Evolutionary conservation across 2,888 invertebrate species (phyloP).

Genomic region (Caenorhabditis macrosperma): DNA sequence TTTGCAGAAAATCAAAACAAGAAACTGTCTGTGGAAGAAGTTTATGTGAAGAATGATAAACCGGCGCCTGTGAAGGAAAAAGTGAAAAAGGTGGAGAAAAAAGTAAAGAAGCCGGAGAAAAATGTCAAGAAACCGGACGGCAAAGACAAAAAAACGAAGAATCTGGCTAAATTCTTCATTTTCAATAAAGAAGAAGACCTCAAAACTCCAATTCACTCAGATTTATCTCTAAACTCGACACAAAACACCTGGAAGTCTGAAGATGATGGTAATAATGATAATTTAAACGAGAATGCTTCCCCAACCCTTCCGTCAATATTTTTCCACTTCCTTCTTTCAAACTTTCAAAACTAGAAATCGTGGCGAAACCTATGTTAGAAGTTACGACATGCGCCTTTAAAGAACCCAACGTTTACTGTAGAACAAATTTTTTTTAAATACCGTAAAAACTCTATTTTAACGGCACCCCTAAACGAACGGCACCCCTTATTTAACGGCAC

Average conservation of each 20-base stretch:
- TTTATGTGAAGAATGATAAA: not conserved
- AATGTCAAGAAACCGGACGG: constrained; percentile 19
- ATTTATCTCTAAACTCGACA: constrained; percentile 27
- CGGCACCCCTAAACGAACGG: too few species aligned
- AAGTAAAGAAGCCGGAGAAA: not conserved
- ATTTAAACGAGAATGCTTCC: not conserved
- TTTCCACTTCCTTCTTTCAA: too few species aligned
- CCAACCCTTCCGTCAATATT: too few species aligned
- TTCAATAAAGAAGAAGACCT: constrained; percentile 34
- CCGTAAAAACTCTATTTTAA: too few species aligned
- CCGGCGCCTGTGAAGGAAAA: not conserved
- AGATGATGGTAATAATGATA: constrained; percentile 4
- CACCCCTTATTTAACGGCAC: too few species aligned
- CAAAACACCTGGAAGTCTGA: constrained; percentile 17
- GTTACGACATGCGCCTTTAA: too few species aligned
- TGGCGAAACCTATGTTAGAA: too few species aligned
- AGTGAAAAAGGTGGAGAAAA: constrained; percentile 8
- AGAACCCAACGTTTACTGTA: too few species aligned
- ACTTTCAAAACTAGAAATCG: too few species aligned
- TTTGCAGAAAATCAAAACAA: not conserved
- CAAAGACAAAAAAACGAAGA: constrained; percentile 31
- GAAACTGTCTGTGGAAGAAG: not conserved
- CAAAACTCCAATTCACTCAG: constrained; percentile 18
- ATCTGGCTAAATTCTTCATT: constrained; percentile 30
- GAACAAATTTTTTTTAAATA: too few species aligned